Percentiles rank a stretch among this genome's conserved stretches.
Conservation (phyloP, 1,140 invertebrate genomes). For the Alviniconcha marisindica region DNA sequence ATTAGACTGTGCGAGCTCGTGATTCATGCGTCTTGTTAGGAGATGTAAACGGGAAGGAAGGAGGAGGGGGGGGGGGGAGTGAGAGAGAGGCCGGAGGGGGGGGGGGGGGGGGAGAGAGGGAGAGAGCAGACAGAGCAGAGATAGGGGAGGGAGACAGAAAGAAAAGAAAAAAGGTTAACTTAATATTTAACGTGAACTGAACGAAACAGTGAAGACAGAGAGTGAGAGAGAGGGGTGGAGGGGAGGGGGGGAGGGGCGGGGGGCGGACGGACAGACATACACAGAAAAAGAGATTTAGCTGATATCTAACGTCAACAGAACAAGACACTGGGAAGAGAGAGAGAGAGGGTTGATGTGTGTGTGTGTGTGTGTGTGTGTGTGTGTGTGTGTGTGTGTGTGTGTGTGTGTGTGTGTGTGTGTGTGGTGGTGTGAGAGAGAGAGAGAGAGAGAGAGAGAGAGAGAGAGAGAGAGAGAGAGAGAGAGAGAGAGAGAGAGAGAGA, state of each 20-base stretch:
- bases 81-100: neutral
- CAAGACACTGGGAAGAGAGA: too few species aligned
- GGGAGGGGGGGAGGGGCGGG: neutral
- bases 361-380: neutral
- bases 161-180: neutral
- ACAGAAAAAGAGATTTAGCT: too few species aligned
- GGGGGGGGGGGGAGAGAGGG: neutral
- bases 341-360: neutral
- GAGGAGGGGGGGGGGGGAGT: neutral
- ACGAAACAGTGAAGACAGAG: too few species aligned
- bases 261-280: neutral
- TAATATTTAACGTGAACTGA: too few species aligned
- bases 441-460: neutral
- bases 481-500: conserved; percentile 47
- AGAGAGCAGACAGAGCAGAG: neutral
- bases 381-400: neutral
- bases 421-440: neutral
- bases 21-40: too few species aligned
- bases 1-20: too few species aligned
- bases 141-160: neutral
- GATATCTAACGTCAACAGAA: too few species aligned
- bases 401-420: neutral
- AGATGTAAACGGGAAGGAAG: too few species aligned
- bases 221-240: neutral
- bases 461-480: conserved; percentile 31